A percentile compares a stretch with the other conserved stretches of the same genome.
These are phyloP conservation scores for Spodoptera litura DNA, from an alignment of 1,140 invertebrate species.

Conservation along the genomic window DNA sequence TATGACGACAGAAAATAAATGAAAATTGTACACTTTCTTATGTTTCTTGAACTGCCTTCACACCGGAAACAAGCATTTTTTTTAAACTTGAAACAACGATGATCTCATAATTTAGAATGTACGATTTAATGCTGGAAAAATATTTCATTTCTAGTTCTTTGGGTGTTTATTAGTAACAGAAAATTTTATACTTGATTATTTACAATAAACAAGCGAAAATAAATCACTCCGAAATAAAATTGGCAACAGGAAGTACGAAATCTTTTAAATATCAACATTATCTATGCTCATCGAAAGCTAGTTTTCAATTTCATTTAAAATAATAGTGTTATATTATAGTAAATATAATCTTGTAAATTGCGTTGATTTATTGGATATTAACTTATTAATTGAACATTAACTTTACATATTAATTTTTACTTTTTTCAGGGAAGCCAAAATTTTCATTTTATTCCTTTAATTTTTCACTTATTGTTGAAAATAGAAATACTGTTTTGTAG, in stretches of 20 bases:
- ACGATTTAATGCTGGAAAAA: conserved; percentile 62
- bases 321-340: too few species aligned
- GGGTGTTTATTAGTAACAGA: conserved; percentile 22
- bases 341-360: too few species aligned
- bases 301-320: background rate
- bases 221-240: conserved; percentile 56
- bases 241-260: conserved; percentile 62
- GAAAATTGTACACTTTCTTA: conserved; percentile 83
- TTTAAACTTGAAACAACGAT: conserved; percentile 70
- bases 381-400: too few species aligned
- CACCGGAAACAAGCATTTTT: conserved; percentile 79
- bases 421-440: too few species aligned
- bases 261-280: conserved; percentile 52
- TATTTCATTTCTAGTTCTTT: conserved; percentile 77
- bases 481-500: background rate
- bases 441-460: too few species aligned
- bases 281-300: conserved; percentile 49
- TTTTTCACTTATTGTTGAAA: background rate
- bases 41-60: conserved; percentile 84
- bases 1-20: conserved; percentile 86
- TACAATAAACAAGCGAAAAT: conserved; percentile 43
- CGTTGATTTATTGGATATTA: too few species aligned
- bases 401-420: too few species aligned
- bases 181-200: conserved; percentile 44
- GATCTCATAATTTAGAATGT: conserved; percentile 64